phyloP scores from a whole-genome alignment of 30 jellyfish, hydroid and myxozoan genomes.

The Pelagia noctiluca region DNA sequence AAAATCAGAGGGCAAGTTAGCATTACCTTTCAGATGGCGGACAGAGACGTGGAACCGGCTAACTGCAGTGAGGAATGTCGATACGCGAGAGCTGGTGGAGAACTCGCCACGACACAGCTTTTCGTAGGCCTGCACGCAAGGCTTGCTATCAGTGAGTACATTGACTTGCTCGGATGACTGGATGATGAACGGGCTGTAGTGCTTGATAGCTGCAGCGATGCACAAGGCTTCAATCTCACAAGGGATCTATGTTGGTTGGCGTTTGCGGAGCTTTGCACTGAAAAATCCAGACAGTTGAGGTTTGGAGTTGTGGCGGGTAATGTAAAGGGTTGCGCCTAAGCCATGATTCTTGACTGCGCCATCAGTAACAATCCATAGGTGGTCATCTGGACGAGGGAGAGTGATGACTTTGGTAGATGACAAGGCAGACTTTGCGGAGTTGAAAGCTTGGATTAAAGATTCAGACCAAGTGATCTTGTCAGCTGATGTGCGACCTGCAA shows the following conservation, averaged over 20 bases:
- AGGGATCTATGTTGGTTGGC: too few relatives aligned
- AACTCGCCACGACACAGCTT: too few relatives aligned
- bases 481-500: constrained; percentile 39
- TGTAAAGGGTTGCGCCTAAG: too few relatives aligned
- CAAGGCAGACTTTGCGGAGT: constrained; percentile 20
- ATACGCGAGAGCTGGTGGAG: constrained; percentile 48
- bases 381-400: constrained; percentile 52
- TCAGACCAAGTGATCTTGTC: constrained; percentile 35
- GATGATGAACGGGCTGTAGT: too few relatives aligned
- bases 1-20: constrained; percentile 46
- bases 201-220: too few relatives aligned
- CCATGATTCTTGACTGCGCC: too few relatives aligned
- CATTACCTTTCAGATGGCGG: constrained; percentile 43
- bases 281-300: constrained; percentile 57
- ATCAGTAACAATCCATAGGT: constrained; percentile 29
- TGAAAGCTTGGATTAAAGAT: not conserved
- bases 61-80: constrained; percentile 42
- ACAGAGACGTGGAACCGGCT: constrained; percentile 21
- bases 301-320: too few relatives aligned
- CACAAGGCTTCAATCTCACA: too few relatives aligned
- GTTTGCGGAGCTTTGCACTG: too few relatives aligned
- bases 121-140: too few relatives aligned
- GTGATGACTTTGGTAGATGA: not conserved
- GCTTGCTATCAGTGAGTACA: too few relatives aligned
- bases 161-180: too few relatives aligned